Base-by-base conservation (phyloP, 2,797 vertebrate genomes). In the Smutsia temminckii region DNA sequence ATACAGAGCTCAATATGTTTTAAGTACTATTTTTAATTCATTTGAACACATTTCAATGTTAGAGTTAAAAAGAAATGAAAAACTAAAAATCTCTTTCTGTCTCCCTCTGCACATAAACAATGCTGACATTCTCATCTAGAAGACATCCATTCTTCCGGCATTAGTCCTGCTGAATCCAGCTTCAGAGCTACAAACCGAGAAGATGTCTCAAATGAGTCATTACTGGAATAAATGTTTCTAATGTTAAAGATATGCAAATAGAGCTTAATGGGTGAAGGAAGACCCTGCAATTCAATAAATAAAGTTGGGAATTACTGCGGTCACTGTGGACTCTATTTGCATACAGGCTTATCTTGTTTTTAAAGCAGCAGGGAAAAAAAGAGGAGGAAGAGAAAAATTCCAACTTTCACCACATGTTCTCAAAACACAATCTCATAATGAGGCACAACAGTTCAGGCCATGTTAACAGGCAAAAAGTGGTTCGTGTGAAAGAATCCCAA, bases 321-420 rank as follows among this genome's bases (percentile, higher is more conserved):
- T 96, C 93, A 96, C 93, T 0, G 29, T 16, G 86, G 91, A 90
- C 92, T 93, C 66, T 81, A 95, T 97, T 95, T 96, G 96, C 96
- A 95, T 96, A 69, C 75, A 89, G 90, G 89, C 89, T 96, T 97
- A 97, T 96, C 96, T 96, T 96, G 96, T 95, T 97, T 97, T 96
- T 95, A 96, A 95, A 96, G 94, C 92, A 91, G 51, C 81, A 85
- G 72, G 53, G 21, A 23, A 59, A 13, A 61, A 63, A 42, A 20
- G 25, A 88, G 46, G 46, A 80, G 53, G 49, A 85, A 79, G 53
- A 93, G 81, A 94, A 91, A 91, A 96, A 94, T 91, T 72, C 96
- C 59, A 81, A 87, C 93, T 95, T 96, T 78, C 34, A 25, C 89
- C 64, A 18, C 79, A 72, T 2, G 78, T 66, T 95, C 72, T 89